Evolutionary conservation across 2,113 vertebrate species (phyloP).

Genomic region (Deroptyus accipitrinus): DNA sequence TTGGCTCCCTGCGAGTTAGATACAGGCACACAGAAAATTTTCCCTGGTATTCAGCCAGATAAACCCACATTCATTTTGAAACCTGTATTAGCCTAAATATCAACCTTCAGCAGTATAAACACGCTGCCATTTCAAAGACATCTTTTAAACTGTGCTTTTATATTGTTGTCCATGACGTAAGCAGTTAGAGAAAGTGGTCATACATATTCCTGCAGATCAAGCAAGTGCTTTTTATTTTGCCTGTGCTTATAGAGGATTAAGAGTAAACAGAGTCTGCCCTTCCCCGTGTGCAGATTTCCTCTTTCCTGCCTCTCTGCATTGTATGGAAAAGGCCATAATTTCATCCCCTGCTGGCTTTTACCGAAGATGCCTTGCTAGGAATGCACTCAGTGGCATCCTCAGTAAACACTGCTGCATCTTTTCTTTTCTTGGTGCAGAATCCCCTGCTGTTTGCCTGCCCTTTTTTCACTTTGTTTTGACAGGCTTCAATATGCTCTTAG

Average conservation of each 20-base stretch:
- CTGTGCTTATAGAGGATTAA: neutral
- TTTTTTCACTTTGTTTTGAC: slow-evolving; percentile 50
- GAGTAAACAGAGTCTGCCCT: neutral
- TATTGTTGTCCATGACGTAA: neutral
- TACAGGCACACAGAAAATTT: neutral
- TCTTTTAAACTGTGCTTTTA: neutral
- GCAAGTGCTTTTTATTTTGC: neutral
- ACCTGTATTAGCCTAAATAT: neutral
- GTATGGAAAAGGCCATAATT: neutral
- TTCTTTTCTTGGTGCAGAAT: slow-evolving; percentile 9
- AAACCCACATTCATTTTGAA: neutral
- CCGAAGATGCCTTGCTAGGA: slow-evolving; percentile 5
- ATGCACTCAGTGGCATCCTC: neutral
- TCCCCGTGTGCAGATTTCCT: neutral
- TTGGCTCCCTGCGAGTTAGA: neutral
- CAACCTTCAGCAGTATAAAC: neutral
- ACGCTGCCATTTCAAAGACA: neutral
- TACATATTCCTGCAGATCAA: neutral
- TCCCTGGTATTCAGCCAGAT: neutral
- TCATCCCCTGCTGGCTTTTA: neutral
- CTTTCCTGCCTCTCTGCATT: neutral
- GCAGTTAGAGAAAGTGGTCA: neutral
- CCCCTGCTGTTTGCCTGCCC: neutral
- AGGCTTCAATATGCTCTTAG: neutral
- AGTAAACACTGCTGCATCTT: slow-evolving; percentile 6